Percentiles rank a stretch among this genome's conserved stretches.
Conservation (phyloP, 2,797 vertebrate genomes). For the Semaprochilodus insignis region DNA sequence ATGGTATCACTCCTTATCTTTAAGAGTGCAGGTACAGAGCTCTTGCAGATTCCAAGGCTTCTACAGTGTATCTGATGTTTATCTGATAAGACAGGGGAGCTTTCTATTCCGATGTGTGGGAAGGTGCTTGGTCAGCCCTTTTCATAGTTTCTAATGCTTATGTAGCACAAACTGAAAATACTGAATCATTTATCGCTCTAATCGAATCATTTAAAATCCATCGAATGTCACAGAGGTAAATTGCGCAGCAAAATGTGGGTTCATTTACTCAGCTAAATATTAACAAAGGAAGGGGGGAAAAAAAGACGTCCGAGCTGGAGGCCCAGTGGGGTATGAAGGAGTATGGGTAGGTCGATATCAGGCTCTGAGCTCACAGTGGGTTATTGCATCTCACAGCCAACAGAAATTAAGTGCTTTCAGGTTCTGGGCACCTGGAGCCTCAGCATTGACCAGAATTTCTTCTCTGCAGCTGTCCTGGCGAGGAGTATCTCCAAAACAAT, state of each 20-base stretch:
- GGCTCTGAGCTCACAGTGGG: constrained; percentile 19
- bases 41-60: background rate
- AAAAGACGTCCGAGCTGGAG: background rate
- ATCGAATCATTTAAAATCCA: constrained; percentile 32
- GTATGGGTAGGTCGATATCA: constrained; percentile 17
- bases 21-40: background rate
- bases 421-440: constrained; percentile 20
- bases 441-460: constrained; percentile 11
- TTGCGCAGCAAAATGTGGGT: background rate
- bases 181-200: constrained; percentile 9
- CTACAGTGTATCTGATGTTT: background rate
- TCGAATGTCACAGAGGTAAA: constrained; percentile 8
- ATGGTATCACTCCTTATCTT: background rate
- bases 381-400: constrained; percentile 30
- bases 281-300: constrained; percentile 8
- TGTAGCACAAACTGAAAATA: constrained; percentile 13
- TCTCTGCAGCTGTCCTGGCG: background rate
- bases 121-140: background rate
- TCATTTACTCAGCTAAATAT: constrained; percentile 13
- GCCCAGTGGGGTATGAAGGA: background rate
- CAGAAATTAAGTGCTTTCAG: constrained; percentile 32
- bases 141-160: constrained; percentile 5
- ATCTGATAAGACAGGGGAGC: constrained; percentile 11
- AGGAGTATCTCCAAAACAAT: constrained; percentile 41
- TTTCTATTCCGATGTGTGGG: background rate